Percentiles rank a stretch among this genome's conserved stretches.
Conservation (phyloP, 2,888 invertebrate species). For the Plusia festucae region DNA sequence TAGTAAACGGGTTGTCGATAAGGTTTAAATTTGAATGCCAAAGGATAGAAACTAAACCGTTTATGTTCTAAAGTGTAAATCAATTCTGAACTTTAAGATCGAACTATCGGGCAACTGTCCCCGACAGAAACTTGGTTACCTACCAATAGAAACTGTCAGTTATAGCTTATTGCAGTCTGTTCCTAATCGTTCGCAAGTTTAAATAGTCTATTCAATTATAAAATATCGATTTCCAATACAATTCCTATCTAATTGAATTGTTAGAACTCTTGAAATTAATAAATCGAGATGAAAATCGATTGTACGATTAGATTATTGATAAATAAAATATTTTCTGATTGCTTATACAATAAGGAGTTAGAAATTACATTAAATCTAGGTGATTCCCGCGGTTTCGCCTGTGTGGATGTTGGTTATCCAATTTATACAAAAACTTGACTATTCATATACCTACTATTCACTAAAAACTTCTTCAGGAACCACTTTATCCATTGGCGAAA, state of each 20-base stretch:
- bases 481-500: too few species aligned
- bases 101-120: conserved; percentile 18
- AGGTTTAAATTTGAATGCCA: conserved; percentile 12
- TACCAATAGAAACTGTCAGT: conserved; percentile 9
- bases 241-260: background rate
- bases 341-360: too few species aligned
- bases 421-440: too few species aligned
- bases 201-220: background rate
- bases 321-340: background rate
- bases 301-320: background rate
- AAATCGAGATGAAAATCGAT: background rate
- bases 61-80: conserved; percentile 9
- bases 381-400: too few species aligned
- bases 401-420: too few species aligned
- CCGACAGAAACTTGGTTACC: conserved; percentile 13
- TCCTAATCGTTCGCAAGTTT: conserved; percentile 15
- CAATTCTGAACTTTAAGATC: conserved; percentile 11
- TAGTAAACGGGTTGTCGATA: background rate
- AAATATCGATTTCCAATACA: background rate
- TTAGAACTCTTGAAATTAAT: background rate
- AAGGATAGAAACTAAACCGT: background rate
- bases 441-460: too few species aligned
- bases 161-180: conserved; percentile 25
- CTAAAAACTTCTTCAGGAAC: too few species aligned
- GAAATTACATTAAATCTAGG: too few species aligned